Percentiles rank a stretch among this genome's conserved stretches.
phyloP scores from a whole-genome alignment of 2,113 vertebrate species.

The Holacanthus passer region DNA sequence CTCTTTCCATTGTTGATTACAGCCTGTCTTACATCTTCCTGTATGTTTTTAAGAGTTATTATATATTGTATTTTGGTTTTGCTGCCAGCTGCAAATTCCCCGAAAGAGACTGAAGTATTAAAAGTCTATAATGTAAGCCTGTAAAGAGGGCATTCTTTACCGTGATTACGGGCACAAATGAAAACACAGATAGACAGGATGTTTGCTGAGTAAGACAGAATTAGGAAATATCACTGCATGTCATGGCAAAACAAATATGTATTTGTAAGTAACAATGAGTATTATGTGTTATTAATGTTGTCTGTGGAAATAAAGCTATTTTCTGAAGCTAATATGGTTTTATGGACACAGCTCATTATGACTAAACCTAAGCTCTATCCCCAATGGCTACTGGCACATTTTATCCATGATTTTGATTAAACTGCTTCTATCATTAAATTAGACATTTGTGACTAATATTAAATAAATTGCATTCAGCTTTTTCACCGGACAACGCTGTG shows the following conservation, averaged over 20 bases:
- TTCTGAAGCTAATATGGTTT: conserved; percentile 25
- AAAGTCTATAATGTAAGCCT: conserved; percentile 42
- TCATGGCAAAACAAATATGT: conserved; percentile 1
- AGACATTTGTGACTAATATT: neutral
- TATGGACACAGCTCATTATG: conserved; percentile 27
- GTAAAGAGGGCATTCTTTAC: conserved; percentile 37
- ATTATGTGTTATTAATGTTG: conserved; percentile 33
- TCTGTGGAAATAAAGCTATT: conserved; percentile 37
- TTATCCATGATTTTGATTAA: neutral
- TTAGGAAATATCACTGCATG: conserved; percentile 24
- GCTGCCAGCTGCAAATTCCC: conserved; percentile 57
- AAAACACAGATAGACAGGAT: neutral
- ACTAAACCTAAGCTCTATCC: neutral
- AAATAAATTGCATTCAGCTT: neutral
- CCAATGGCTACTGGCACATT: neutral
- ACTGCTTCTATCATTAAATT: neutral
- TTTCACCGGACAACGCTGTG: too few relatives aligned
- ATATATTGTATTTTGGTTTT: conserved; percentile 52
- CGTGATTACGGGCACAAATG: conserved; percentile 45
- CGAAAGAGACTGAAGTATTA: conserved; percentile 46
- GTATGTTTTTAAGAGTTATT: conserved; percentile 37
- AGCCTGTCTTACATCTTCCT: conserved; percentile 42
- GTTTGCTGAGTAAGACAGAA: conserved; percentile 3
- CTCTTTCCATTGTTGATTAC: conserved; percentile 65
- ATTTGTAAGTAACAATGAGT: conserved; percentile 23